Conservation (phyloP, 2,113 vertebrate genomes). For the Amphiprion ocellaris region DNA sequence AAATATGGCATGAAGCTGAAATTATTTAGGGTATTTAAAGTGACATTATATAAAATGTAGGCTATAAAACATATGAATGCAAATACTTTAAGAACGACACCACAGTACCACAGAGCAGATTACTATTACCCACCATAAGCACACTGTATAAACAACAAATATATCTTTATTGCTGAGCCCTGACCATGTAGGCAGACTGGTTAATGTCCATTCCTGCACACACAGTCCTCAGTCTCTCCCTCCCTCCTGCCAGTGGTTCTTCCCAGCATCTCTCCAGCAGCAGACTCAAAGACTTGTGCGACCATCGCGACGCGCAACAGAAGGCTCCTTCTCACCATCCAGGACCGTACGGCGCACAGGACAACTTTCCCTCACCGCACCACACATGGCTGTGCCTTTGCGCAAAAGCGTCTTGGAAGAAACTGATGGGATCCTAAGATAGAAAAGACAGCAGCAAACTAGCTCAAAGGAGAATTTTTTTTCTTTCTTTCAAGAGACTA, state of each 20-base stretch:
- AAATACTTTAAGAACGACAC: no score
- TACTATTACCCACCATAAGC: not conserved
- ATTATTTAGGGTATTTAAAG: no score
- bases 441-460: not conserved
- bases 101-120: not conserved
- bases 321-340: not conserved
- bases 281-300: conserved; percentile 47
- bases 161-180: conserved; percentile 1
- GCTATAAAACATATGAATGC: no score
- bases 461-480: conserved; percentile 23
- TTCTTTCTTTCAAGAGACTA: conserved; percentile 1
- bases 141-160: not conserved
- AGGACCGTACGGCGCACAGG: conserved; percentile 44
- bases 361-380: conserved; percentile 60
- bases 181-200: conserved; percentile 17
- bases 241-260: conserved; percentile 15
- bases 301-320: conserved; percentile 58
- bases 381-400: conserved; percentile 63
- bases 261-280: conserved; percentile 65
- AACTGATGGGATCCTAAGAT: conserved; percentile 60
- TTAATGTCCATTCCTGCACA: conserved; percentile 32
- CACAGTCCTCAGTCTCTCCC: conserved; percentile 8
- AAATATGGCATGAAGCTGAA: not conserved
- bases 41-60: not conserved
- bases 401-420: conserved; percentile 32